Evolutionary conservation across 2,888 invertebrate species (phyloP).

Genomic region (Tryphoninae sp.): DNA sequence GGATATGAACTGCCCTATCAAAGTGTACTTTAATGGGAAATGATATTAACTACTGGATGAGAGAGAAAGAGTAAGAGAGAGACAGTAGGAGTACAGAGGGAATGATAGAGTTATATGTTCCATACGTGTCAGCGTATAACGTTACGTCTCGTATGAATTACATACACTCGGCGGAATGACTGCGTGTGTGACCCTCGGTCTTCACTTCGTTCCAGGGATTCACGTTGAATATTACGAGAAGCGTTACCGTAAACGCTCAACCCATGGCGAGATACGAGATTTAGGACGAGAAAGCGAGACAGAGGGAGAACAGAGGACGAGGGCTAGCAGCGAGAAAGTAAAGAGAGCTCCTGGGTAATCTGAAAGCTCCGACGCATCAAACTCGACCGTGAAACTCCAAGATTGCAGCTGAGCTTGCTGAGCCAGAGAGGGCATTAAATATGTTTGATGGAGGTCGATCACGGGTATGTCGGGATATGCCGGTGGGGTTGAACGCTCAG

Average conservation of each 20-base stretch:
- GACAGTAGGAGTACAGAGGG: neutral
- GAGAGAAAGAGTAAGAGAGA: neutral
- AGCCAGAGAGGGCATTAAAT: slow-evolving; percentile 48
- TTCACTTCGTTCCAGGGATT: slow-evolving; percentile 13
- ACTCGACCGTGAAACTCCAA: slow-evolving; percentile 61
- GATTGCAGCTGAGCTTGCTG: slow-evolving; percentile 61
- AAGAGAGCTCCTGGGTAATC: slow-evolving; percentile 52
- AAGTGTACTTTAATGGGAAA: slow-evolving; percentile 55
- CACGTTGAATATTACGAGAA: slow-evolving; percentile 36
- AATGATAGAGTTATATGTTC: slow-evolving; percentile 52
- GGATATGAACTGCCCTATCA: slow-evolving; percentile 51
- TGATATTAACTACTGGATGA: slow-evolving; percentile 55
- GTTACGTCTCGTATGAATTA: slow-evolving; percentile 42
- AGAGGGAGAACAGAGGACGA: neutral
- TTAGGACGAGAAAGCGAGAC: neutral
- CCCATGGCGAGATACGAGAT: no score
- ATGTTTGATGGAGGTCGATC: slow-evolving; percentile 58
- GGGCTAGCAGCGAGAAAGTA: slow-evolving; percentile 32
- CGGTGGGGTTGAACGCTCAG: neutral
- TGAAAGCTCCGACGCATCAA: slow-evolving; percentile 58
- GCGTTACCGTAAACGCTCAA: neutral
- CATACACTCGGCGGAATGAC: slow-evolving; percentile 32
- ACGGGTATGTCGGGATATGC: slow-evolving; percentile 20
- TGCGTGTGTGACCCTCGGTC: slow-evolving; percentile 25
- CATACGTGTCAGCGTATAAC: neutral